Conservation (phyloP, 2,797 vertebrate genomes). For the Gallinago nigripennis region DNA sequence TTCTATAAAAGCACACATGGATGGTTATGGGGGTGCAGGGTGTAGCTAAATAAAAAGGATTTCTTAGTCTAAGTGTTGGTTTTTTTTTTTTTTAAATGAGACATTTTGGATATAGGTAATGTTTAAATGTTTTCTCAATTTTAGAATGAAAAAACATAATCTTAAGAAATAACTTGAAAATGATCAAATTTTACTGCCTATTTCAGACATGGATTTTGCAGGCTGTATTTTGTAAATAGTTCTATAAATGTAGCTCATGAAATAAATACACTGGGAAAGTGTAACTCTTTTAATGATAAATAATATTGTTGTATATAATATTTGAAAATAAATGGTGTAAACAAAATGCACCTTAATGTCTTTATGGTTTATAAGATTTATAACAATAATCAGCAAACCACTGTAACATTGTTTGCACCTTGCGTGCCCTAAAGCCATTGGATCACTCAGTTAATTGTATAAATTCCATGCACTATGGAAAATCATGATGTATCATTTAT, state of each 20-base stretch:
- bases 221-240: constrained; percentile 63
- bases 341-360: constrained; percentile 74
- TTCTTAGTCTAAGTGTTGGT: not conserved
- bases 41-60: not conserved
- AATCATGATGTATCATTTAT: constrained; percentile 79
- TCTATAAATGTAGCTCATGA: constrained; percentile 55
- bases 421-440: constrained; percentile 77
- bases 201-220: constrained; percentile 55
- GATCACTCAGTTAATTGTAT: constrained; percentile 78
- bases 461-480: constrained; percentile 78
- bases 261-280: constrained; percentile 63
- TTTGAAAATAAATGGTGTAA: constrained; percentile 73
- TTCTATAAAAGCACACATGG: rapidly evolving
- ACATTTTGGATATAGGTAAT: not conserved
- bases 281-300: constrained; percentile 74
- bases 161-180: constrained; percentile 63
- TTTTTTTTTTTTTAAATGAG: not conserved
- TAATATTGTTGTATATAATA: constrained; percentile 58
- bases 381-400: constrained; percentile 76
- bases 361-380: constrained; percentile 77
- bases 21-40: not conserved
- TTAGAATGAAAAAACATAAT: constrained; percentile 29
- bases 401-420: constrained; percentile 72
- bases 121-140: not conserved
- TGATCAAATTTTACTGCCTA: constrained; percentile 41